Evolutionary conservation across 2,113 vertebrate genomes (phyloP).

Genomic region (Chionis minor): DNA sequence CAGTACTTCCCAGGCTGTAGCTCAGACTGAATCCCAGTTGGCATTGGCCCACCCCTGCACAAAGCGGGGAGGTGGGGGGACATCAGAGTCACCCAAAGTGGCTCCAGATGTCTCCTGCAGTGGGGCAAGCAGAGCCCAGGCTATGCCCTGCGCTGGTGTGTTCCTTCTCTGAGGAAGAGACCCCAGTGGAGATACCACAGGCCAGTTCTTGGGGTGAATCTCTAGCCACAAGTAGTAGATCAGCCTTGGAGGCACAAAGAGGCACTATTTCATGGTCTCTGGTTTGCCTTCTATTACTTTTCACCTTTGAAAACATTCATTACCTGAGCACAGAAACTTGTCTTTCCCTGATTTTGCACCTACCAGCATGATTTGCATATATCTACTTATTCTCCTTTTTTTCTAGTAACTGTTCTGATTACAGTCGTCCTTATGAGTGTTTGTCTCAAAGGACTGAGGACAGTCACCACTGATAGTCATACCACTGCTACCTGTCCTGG

Average conservation of each 20-base stretch:
- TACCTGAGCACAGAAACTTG: background rate
- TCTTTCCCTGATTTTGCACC: background rate
- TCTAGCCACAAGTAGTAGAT: background rate
- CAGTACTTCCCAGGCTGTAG: background rate
- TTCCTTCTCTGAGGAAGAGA: background rate
- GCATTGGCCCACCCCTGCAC: background rate
- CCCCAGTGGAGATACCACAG: background rate
- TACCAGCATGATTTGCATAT: background rate
- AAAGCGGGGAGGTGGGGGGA: background rate
- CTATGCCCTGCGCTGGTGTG: fast-evolving
- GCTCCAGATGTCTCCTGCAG: background rate
- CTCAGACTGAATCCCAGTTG: background rate
- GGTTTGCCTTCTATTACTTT: background rate
- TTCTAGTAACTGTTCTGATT: background rate
- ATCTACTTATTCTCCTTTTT: background rate
- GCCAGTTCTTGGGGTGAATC: background rate
- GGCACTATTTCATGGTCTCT: background rate
- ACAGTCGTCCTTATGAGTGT: background rate
- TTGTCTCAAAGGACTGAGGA: background rate
- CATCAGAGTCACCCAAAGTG: background rate
- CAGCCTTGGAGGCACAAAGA: background rate
- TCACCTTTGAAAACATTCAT: background rate
- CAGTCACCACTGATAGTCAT: background rate
- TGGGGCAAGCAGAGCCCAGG: background rate
- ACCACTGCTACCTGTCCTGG: background rate